phyloP scores from a whole-genome alignment of 1,140 invertebrate genomes.

The Theocolax elegans region DNA sequence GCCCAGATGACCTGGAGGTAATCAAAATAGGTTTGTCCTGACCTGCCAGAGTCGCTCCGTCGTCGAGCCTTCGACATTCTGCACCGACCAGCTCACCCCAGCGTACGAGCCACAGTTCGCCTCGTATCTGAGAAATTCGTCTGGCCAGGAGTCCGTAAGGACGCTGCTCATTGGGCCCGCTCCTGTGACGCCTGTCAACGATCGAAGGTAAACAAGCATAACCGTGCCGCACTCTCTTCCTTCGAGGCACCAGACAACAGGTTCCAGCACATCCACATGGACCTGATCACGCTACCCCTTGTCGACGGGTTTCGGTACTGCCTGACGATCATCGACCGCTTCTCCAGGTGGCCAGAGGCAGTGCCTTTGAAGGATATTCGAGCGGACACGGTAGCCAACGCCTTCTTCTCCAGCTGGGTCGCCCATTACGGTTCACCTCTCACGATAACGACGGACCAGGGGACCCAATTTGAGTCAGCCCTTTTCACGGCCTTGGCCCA shows the following conservation, averaged over 20 bases:
- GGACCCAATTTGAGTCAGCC: no score
- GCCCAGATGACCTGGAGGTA: no score
- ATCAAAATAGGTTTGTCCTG: constrained; percentile 15
- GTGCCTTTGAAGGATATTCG: no score
- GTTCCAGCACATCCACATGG: constrained; percentile 27
- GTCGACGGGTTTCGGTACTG: no score
- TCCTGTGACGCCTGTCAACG: constrained; percentile 20
- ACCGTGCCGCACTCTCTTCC: not conserved
- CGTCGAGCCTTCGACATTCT: not conserved
- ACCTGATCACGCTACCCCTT: no score
- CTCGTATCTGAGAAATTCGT: constrained; percentile 10
- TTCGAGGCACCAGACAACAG: constrained; percentile 16
- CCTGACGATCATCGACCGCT: no score
- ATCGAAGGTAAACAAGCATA: constrained; percentile 32
- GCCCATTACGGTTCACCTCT: constrained; percentile 51
- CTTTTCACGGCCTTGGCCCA: no score
- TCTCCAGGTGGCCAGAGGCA: no score
- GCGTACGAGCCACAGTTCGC: not conserved
- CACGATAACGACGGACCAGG: constrained; percentile 39
- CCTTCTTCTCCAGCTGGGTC: constrained; percentile 52
- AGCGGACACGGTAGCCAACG: no score
- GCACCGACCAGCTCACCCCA: constrained; percentile 25
- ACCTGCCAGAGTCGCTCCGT: not conserved
- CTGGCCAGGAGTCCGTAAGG: constrained; percentile 22
- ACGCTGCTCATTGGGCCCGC: not conserved